Base-by-base conservation (phyloP, 2,888 invertebrate species). In the Melikaiella ostensackeni region DNA sequence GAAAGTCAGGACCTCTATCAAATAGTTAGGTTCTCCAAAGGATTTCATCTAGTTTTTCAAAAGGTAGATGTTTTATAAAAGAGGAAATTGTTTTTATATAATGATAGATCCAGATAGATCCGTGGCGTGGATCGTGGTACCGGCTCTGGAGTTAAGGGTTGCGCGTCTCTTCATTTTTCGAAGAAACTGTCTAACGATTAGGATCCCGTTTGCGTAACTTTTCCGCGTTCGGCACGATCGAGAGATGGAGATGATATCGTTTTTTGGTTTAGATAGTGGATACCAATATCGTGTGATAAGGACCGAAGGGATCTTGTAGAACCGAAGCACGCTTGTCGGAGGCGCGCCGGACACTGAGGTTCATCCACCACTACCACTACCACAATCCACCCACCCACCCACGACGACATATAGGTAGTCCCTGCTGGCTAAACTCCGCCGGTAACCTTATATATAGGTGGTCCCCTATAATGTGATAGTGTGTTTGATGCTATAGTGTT, bases 291-390 rank as follows among this genome's bases (percentile, higher is more conserved):
- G 75, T 79, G 79, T 85, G 85, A 79, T 83, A 81, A 84, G 83
- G 80, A 84, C 80, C 83, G 81, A 85, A 81, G 75, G 79, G 81
- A 85, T 83, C 85, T 82, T 80, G 59, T 81, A 77, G 55, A 75
- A 76, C 86, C 91, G 91, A 91, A 88, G 90, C 91, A 91, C 91
- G 91, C 91, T 90, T 88, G 86, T 89, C 90, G 91, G 89, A 91
- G 91, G 90, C 91, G 91, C 91, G 90, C 91, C 89, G 90, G 90
- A 90, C 91, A 91, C 91, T 91, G 91, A 91, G 90, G 90, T 89
- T 89, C 89, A 91, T 89, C 90, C 89, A 90, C 90, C 89, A 91
- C 88, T 86, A 87, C 86, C 84, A 86, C 85, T 83, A 84, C 83
- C 84, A 86, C 86, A 79, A 86, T 89, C 86, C 85, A 90, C 87